Evolutionary conservation across 1,140 invertebrate species (phyloP).

Genomic region (Nylanderia fulva): DNA sequence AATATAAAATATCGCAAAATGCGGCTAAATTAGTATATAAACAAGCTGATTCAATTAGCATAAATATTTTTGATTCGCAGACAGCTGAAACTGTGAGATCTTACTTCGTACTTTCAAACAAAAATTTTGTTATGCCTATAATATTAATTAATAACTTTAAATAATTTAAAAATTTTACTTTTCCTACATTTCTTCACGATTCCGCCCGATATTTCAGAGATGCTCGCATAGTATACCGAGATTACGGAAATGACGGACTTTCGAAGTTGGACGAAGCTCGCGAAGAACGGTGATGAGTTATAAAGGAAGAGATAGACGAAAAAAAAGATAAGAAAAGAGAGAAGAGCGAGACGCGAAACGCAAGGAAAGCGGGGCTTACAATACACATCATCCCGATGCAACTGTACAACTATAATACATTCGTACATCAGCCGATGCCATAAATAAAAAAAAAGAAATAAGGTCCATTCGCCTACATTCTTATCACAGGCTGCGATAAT

Average conservation of each 20-base stretch:
- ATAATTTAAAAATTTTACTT: not conserved
- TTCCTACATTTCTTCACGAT: constrained; percentile 44
- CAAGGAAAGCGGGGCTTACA: constrained; percentile 15
- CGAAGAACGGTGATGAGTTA: not conserved
- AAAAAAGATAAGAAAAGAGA: not conserved
- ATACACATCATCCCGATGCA: constrained; percentile 61
- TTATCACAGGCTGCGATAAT: constrained; percentile 63
- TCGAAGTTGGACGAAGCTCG: not conserved
- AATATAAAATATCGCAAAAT: constrained; percentile 24
- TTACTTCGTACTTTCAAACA: not conserved
- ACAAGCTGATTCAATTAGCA: not conserved
- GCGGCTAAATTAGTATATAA: not conserved
- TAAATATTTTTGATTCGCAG: not conserved
- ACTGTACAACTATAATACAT: constrained; percentile 69
- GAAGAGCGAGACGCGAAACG: not conserved
- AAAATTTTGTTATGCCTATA: not conserved
- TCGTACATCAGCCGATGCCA: constrained; percentile 56
- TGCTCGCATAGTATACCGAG: constrained; percentile 39
- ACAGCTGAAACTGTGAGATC: constrained; percentile 3
- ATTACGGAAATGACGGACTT: constrained; percentile 9
- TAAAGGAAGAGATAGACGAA: not conserved
- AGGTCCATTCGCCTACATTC: constrained; percentile 56
- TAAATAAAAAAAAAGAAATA: constrained; percentile 54
- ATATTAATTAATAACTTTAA: too few species aligned
- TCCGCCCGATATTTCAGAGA: not conserved